Percentiles rank a stretch among this genome's conserved stretches.
Evolutionary conservation across 2,797 vertebrate genomes (phyloP).

Genomic region (Betta splendens): DNA sequence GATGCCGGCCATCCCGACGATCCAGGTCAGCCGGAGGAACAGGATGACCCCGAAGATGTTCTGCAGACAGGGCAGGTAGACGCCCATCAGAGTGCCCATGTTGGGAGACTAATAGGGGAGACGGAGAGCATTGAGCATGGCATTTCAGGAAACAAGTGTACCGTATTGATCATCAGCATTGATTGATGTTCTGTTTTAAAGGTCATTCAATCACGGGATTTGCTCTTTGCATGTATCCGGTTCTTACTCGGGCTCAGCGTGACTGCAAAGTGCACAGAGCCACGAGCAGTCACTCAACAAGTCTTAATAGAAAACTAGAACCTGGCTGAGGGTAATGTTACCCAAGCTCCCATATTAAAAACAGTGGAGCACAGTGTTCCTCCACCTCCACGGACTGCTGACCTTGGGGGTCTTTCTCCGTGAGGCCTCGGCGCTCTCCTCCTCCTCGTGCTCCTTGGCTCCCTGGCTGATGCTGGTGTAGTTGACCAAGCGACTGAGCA

Average conservation of each 20-base stretch:
- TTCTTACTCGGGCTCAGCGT: constrained; percentile 37
- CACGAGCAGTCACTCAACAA: constrained; percentile 63
- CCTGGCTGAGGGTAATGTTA: constrained; percentile 42
- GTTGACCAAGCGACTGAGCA: constrained; percentile 96
- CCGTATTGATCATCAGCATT: constrained; percentile 69
- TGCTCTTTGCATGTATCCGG: constrained; percentile 55
- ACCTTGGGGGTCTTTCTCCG: constrained; percentile 92
- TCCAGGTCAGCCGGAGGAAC: constrained; percentile 97
- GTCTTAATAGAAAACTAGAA: constrained; percentile 59
- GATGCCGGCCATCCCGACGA: constrained; percentile 95
- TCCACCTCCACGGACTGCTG: constrained; percentile 56
- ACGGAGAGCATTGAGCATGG: constrained; percentile 51
- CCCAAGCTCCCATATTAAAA: constrained; percentile 21
- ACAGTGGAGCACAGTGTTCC: constrained; percentile 25
- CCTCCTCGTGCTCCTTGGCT: constrained; percentile 97
- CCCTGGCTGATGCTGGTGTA: constrained; percentile 98
- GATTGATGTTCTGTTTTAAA: constrained; percentile 72
- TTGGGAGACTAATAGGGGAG: constrained; percentile 86
- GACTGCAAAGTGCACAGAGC: constrained; percentile 36
- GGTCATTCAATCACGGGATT: constrained; percentile 68
- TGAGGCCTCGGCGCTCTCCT: constrained; percentile 85
- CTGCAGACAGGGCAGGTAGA: constrained; percentile 97
- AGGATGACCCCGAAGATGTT: constrained; percentile 99
- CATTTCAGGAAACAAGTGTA: constrained; percentile 69
- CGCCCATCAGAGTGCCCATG: constrained; percentile 99